Base-by-base conservation (phyloP, 2,888 invertebrate species). In the Cetonia aurata region DNA sequence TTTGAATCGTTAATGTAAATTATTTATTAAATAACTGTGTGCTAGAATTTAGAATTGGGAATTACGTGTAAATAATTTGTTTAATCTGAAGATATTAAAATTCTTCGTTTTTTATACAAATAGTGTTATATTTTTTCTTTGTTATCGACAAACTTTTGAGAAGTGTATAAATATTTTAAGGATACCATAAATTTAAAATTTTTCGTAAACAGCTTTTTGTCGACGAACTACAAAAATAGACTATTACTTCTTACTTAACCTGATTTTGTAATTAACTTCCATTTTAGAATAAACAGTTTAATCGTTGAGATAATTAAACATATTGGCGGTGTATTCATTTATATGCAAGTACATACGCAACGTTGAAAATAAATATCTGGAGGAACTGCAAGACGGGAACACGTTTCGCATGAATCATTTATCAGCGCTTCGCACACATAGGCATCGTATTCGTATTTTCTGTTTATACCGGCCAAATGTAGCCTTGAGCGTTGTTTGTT, bases 401-500 rank as follows among this genome's bases (percentile, higher is more conserved):
- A 42, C 25, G 59, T 17, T 44, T 25, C 46, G 17, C 46, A 13
- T 60, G 60, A 60, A 13, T 60, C 60, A 60, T n/a, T 44, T 46
- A 60, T 60, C 46, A 31, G 31, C n/a, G n/a, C 19, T n/a, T 46
- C n/a, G 12, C 13, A 44, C 13, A 19, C 46, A 46, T 46, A 1
- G 25, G 9, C 6, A 37, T 37, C 37, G 37, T 37, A 10, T 25
- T 46, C 46, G 19, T 60, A 19, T 25, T 31, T n/a, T 44, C 17
- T 59, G 59, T 59, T 60, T 60, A 60, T 60, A 60, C 2, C 46
- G 41, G 62, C 19, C 41, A 33, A 17, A 31, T 48, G 60, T 15
- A 60, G 19, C 62, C 52, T 65, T 50, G 62, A 52, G 2, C 37
- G 37, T 65, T 33, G 33, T 52, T 65, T 65, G 50, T 46, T 65